Base-by-base conservation (phyloP, 1,140 invertebrate species). In the Spodoptera litura region DNA sequence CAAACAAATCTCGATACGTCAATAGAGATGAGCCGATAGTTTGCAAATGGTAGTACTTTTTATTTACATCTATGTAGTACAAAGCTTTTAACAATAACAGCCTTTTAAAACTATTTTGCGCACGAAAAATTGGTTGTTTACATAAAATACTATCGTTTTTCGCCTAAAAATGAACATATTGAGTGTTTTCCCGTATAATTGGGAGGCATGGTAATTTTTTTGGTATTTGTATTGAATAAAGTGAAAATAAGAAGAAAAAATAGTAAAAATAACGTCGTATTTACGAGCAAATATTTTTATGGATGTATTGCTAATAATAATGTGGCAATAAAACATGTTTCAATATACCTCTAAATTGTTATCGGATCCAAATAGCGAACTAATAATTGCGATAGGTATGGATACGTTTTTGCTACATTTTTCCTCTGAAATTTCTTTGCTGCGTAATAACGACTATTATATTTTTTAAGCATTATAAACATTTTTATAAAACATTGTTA, bases 231-330 rank as follows among this genome's bases (percentile, higher is more conserved):
- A 13, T 12, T 25, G 38, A 44, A 20, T n/a, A 20, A 25, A 20
- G 9, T 44, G 38, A 68, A 52, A 53, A 51, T 25, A 31, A 52
- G 27, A 52, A 68, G 20, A 52, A 68, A 68, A 51, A 10, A 51
- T 12, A 68, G 51, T 51, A 12, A 51, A 68, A 68, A 25, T 51
- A 27, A 68, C 49, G n/a, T 27, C 1, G 12, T 68, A 68, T 68
- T 68, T 68, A 68, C 64, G 64, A 68, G 10, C 20, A 53, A 53
- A 68, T 20, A 68, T 31, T 52, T n/a, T 68, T 68, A 20, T 52
- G 49, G 31, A 52, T 27, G 15, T 68, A 52, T 52, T 27, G 15
- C 10, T 53, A 68, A 68, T 44, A 44, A 8, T 44, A 44, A 44
- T 9, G 38, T 44, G 5, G 38, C 38, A 44, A 44, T 44, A 44